Base-by-base conservation (phyloP, 64 coral and sea anemone genomes). In the Dendrophyllia cribrosa region DNA sequence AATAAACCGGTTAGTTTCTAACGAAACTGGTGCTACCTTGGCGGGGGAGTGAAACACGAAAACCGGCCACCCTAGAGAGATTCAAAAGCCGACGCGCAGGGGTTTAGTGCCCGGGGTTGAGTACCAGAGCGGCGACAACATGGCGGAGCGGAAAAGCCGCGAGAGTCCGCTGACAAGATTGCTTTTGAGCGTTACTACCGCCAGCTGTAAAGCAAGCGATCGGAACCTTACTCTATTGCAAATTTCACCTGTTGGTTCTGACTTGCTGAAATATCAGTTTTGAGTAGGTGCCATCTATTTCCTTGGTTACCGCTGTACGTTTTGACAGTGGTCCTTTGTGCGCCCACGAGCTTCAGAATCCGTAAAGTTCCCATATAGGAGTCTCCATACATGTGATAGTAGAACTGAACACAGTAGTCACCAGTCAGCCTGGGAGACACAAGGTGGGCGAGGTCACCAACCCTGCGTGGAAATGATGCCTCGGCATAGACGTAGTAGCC, bases 401-500 rank as follows among this genome's bases (percentile, higher is more conserved):
- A 92, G 70, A 92, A 92, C 6, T 50, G 90, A 15, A 92, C 22
- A 44, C 90, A 92, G 8, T 62, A 78, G 9, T 43, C 45, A 13
- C 45, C 68, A 44, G 58, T 23, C 52, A 67, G 43, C 11, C 15
- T 63, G 43, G 73, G 44, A 9, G 84, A 76, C 17, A 61, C 58
- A 8, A 92, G 66, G 7, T 52, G 83, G 43, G 90, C 90, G 45
- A 12, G 58, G 60, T 92, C 90, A 44, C 62, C 46, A 10, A 0
- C 26, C n/a, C 22, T 17, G 10, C 90, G 90, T 3, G 90, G 90
- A 86, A 74, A 47, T 52, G 90, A 82, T 14, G 82, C 90, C 16
- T 92, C 90, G 47, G 73, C 62, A 16, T 87, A 92, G 34, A 86
- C 69, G 74, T 92, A 92, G 43, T 86, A 86, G 55, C 90, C 90